These are phyloP conservation scores for Lycophotia porphyrea DNA, from an alignment of 2,888 invertebrate genomes.

Conservation along the genomic window DNA sequence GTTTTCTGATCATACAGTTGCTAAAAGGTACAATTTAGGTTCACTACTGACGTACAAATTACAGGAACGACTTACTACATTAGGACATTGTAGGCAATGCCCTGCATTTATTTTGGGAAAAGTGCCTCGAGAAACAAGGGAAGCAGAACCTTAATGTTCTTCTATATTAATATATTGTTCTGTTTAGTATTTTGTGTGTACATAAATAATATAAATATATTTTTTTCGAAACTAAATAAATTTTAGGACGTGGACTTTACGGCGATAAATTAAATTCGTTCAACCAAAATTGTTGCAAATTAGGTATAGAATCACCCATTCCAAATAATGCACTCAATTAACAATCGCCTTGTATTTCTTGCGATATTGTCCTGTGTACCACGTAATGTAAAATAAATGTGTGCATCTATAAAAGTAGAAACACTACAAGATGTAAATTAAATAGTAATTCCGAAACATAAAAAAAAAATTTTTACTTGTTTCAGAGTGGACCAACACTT, in stretches of 20 bases:
- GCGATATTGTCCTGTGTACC: not conserved
- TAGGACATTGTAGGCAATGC: too few relatives aligned
- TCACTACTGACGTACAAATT: not conserved
- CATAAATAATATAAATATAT: too few relatives aligned
- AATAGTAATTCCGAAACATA: not conserved
- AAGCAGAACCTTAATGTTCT: not conserved
- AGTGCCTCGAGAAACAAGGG: not conserved
- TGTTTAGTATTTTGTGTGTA: too few relatives aligned
- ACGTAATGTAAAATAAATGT: not conserved
- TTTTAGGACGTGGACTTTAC: too few relatives aligned
- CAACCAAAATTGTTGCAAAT: not conserved
- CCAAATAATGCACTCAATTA: not conserved
- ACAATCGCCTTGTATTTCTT: not conserved
- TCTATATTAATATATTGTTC: too few relatives aligned
- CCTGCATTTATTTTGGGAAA: not conserved
- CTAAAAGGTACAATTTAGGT: not conserved
- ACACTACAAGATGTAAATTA: not conserved
- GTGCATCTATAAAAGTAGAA: not conserved
- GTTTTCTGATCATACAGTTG: not conserved
- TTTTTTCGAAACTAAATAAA: too few relatives aligned
- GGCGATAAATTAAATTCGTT: too few relatives aligned
- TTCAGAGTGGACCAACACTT: conserved; percentile 67
- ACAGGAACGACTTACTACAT: too few relatives aligned
- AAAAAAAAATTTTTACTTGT: conserved; percentile 37
- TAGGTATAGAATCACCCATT: not conserved